phyloP scores from a whole-genome alignment of 2,888 invertebrate genomes.

The Cactoblastis cactorum region DNA sequence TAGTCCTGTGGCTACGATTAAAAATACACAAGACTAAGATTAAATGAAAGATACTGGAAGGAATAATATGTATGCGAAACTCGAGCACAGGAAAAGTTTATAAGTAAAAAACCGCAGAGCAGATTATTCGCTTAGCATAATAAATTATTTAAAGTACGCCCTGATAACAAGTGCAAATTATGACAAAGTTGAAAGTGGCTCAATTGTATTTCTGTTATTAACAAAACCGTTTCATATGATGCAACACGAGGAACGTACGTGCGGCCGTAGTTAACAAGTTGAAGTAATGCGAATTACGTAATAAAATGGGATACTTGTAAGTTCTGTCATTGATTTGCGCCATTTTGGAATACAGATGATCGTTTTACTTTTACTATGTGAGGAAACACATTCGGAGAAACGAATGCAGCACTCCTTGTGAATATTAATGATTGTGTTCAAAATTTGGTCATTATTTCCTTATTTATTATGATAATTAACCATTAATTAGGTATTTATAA shows the following conservation, averaged over 20 bases:
- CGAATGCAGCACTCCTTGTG: constrained; percentile 38
- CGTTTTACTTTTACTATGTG: constrained; percentile 35
- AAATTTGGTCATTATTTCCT: too few species aligned
- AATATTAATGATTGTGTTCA: constrained; percentile 46
- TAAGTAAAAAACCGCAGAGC: constrained; percentile 31
- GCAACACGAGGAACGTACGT: constrained; percentile 34
- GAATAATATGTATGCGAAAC: constrained; percentile 16
- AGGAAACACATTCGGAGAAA: constrained; percentile 39
- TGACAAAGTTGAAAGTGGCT: constrained; percentile 32
- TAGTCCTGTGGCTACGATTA: too few species aligned
- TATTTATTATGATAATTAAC: too few species aligned
- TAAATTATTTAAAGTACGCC: constrained; percentile 14
- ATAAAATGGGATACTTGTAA: constrained; percentile 31
- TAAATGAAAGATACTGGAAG: constrained; percentile 23
- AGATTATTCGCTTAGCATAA: constrained; percentile 44
- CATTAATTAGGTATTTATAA: too few species aligned
- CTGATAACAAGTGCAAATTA: constrained; percentile 22
- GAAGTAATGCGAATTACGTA: constrained; percentile 44
- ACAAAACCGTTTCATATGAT: constrained; percentile 34
- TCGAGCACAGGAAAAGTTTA: constrained; percentile 22
- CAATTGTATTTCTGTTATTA: constrained; percentile 26
- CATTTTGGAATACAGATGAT: constrained; percentile 41
- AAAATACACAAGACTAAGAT: constrained; percentile 22
- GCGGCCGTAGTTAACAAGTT: constrained; percentile 36
- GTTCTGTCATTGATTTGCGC: constrained; percentile 32